A percentile compares a stretch with the other conserved stretches of the same genome.
Evolutionary conservation across 2,797 vertebrate genomes (phyloP).

Genomic region (Sylvilagus floridanus): DNA sequence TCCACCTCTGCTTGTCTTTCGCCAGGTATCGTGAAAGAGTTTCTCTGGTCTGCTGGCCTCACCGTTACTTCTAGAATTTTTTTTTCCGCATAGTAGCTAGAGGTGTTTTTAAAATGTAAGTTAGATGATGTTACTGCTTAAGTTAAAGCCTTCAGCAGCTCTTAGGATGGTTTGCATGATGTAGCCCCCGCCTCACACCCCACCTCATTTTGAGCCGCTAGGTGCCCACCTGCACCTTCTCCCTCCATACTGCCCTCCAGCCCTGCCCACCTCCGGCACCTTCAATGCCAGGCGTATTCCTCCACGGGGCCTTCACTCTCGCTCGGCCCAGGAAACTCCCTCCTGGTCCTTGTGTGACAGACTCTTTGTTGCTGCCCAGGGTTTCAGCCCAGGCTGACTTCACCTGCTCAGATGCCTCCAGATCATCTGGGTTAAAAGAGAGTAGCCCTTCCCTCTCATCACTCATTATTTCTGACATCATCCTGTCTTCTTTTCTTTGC

Average conservation of each 20-base stretch:
- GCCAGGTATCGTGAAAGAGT: neutral
- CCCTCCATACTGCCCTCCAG: neutral
- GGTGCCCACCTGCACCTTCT: too few species aligned
- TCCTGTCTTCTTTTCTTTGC: neutral
- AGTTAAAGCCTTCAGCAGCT: neutral
- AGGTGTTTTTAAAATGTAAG: neutral
- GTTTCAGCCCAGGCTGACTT: neutral
- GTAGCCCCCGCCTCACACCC: fast-evolving
- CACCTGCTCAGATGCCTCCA: neutral
- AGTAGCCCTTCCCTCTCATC: neutral
- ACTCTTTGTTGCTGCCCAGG: neutral
- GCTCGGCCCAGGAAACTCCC: neutral
- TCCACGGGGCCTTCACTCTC: neutral
- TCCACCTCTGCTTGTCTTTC: neutral
- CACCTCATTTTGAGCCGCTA: neutral
- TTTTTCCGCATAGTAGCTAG: neutral
- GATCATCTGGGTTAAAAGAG: neutral
- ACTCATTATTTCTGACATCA: neutral
- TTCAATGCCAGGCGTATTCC: neutral
- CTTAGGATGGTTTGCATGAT: neutral
- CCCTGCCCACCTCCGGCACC: neutral
- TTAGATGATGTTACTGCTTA: neutral
- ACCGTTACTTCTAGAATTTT: neutral
- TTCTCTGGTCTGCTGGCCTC: neutral
- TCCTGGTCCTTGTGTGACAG: neutral